Evolutionary conservation across 2,888 invertebrate species (phyloP), one percentile per base, ranked within the genome.

Genomic region (Lasius platythorax): DNA sequence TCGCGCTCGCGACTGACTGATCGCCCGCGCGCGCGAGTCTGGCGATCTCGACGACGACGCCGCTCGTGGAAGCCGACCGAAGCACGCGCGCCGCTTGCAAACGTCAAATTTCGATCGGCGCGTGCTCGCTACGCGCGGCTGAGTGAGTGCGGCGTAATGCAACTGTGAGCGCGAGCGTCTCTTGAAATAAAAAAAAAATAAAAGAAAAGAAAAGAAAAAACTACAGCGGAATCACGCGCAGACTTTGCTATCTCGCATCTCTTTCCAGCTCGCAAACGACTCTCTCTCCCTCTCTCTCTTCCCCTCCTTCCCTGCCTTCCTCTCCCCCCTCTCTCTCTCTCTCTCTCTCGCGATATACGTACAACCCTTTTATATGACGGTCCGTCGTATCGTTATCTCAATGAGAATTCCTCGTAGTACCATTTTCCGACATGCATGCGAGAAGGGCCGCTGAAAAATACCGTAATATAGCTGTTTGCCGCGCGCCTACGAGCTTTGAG

Each of bases 1-100:
- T 93, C 93, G 92, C 93, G 91, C 90, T 91, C 91, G 91, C 92
- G 53, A 53, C 73, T 40, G 92, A 94, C 94, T 94, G 91, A 85
- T 82, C 79, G 82, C 61, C 30, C 40, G 74, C 68, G 40, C 83
- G 40, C 73, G 73, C 83, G 87, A 84, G 64, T 73, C 83, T 83
- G 81, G 78, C 70, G 37, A 61, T 75, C 72, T 40, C 88, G 86
- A 70, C 70, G 28, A 43, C 83, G 84, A 90, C 93, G 92, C 93
- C 90, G n/a, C 89, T 37, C 11, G 73, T 79, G 89, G 88, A 82
- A 84, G 85, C 88, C 89, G 85, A 82, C 23, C 72, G 84, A 88
- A 86, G 56, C 87, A 64, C 75, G 68, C 33, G 18, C 67, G 67
- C 72, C 72, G 30, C 72, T 11, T 11, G 50, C 46, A 40, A 84